Conservation (phyloP, 2,113 vertebrate species). For the Sebastes schlegelii region DNA sequence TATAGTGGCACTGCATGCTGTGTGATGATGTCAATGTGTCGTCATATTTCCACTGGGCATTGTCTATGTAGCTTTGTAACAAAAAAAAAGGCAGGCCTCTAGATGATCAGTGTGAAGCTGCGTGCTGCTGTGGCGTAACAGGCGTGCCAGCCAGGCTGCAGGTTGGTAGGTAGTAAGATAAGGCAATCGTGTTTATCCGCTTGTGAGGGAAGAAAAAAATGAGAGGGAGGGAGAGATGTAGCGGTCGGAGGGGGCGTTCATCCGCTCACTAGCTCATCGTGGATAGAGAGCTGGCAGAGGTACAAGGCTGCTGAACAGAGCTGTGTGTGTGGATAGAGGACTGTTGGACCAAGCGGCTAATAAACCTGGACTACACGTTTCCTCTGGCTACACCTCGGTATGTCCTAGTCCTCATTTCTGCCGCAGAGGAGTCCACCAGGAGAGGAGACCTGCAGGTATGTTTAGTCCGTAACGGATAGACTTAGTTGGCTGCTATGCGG, state of each 20-base stretch:
- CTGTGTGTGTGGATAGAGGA: constrained; percentile 6
- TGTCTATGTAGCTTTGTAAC: constrained; percentile 4
- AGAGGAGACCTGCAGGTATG: constrained; percentile 69
- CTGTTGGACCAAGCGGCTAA: background rate
- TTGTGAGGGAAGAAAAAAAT: constrained; percentile 27
- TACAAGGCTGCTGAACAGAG: constrained; percentile 29
- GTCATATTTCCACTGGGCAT: constrained; percentile 47
- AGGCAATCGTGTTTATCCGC: constrained; percentile 66
- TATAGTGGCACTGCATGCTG: constrained; percentile 1
- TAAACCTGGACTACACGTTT: constrained; percentile 1
- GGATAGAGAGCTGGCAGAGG: constrained; percentile 47
- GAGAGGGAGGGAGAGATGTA: constrained; percentile 64
- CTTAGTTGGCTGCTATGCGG: constrained; percentile 59
- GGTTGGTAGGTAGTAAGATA: constrained; percentile 22
- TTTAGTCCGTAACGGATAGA: background rate
- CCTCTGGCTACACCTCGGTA: background rate
- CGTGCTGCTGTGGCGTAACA: constrained; percentile 69
- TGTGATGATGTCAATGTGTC: constrained; percentile 62
- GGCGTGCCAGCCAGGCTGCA: constrained; percentile 42
- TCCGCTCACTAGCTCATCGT: constrained; percentile 49
- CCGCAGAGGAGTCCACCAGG: constrained; percentile 67
- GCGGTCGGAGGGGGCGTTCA: constrained; percentile 67
- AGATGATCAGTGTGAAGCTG: background rate
- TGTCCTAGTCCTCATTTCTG: constrained; percentile 21
- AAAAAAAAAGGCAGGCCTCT: background rate